Base-by-base conservation (phyloP, 2,888 invertebrate genomes). In the Ophioninae sp. region DNA sequence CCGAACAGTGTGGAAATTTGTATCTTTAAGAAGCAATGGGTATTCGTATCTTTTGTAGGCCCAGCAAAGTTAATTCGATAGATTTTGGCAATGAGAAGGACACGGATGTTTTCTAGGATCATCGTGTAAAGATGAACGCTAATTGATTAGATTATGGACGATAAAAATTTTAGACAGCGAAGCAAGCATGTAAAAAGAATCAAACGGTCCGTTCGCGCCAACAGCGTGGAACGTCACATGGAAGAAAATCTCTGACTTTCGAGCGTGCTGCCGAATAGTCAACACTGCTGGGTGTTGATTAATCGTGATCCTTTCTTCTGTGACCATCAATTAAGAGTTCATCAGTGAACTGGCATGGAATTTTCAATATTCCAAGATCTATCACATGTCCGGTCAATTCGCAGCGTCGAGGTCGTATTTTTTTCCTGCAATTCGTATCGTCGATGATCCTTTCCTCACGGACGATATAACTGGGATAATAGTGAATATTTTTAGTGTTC, bases 401-500 rank as follows among this genome's bases (percentile, higher is more conserved):
- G 85, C 91, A 91, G 44, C 79, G 81, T 41, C 85, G 88, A 37
- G 84, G 88, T 0, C 87, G 88, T 74, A 81, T 86, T 75, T 88
- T 90, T 64, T 82, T 87, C 23, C 76, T 59, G 8, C 41, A 72
- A 72, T 50, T 41, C 20, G 41, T 20, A 39, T 73, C 67, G 50
- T 68, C 59, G 7, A n/a, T 20, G 21, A 70, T 80, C 37, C 85
- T 89, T 21, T 90, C 89, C 74, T 91, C 91, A 5, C 68, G 86
- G 5, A 92, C 86, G 6, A 91, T 77, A 59, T 87, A 87, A 41
- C 88, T 87, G 0, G 92, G 91, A 81, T 91, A 92, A 74, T 91
- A 92, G 73, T 92, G 91, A 20, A 92, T 81, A 5, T 86, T 86
- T 79, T 90, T 91, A 2, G 85, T 80, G 69, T 91, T 89, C n/a